Conservation (phyloP, 2,797 vertebrate species). For the Sebastes minor region DNA sequence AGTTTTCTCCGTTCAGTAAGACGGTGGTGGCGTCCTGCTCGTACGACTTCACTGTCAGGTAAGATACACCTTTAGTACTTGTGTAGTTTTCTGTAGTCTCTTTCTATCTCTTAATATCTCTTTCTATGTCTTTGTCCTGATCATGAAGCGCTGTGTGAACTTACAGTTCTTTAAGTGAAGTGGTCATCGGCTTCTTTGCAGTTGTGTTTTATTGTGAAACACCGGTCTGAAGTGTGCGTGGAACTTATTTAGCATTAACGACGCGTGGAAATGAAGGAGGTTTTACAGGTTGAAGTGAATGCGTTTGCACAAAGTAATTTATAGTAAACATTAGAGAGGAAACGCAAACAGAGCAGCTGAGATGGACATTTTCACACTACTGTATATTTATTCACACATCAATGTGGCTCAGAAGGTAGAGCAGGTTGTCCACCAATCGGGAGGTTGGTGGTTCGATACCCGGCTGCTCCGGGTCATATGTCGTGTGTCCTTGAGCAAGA, state of each 20-base stretch:
- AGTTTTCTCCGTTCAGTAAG: constrained; percentile 93
- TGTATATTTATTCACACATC: too few species aligned
- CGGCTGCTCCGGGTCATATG: too few species aligned
- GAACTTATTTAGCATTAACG: not conserved
- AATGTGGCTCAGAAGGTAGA: too few species aligned
- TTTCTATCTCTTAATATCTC: too few species aligned
- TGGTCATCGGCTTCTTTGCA: not conserved
- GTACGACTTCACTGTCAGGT: constrained; percentile 98
- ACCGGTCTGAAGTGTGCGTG: not conserved
- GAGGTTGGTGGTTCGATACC: too few species aligned
- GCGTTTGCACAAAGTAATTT: not conserved
- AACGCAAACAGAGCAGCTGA: not conserved
- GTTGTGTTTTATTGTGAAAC: not conserved
- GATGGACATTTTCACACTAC: not conserved
- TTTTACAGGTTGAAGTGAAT: not conserved
- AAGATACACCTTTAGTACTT: not conserved
- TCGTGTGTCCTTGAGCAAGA: too few species aligned
- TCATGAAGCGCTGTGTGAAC: not conserved
- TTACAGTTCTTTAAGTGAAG: not conserved
- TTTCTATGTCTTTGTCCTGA: not conserved
- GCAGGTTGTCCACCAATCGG: too few species aligned
- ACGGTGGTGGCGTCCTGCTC: constrained; percentile 91
- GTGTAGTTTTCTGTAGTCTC: not conserved
- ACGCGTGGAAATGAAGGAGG: not conserved
- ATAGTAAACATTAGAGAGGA: not conserved